Evolutionary conservation across 1,140 invertebrate genomes (phyloP).

Genomic region (Diorhabda elongata): DNA sequence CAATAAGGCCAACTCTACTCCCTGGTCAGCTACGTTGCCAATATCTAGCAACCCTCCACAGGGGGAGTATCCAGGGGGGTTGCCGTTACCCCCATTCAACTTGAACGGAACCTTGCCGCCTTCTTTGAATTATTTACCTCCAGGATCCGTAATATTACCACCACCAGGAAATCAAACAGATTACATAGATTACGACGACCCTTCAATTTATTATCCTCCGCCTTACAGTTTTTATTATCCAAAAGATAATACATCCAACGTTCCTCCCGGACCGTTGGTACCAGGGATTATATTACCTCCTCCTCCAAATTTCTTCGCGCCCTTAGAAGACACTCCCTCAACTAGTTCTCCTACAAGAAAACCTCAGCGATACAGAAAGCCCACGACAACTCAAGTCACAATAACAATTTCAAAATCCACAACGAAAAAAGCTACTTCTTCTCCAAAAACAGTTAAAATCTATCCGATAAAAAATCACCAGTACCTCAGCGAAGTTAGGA

Average conservation of each 20-base stretch:
- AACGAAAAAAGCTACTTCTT: conserved; percentile 34
- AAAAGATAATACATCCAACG: conserved; percentile 69
- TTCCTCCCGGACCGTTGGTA: conserved; percentile 78
- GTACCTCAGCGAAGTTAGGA: conserved; percentile 7
- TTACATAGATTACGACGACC: conserved; percentile 80
- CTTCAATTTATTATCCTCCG: conserved; percentile 84
- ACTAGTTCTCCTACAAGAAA: conserved; percentile 26
- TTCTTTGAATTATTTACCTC: conserved; percentile 54
- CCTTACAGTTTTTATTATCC: conserved; percentile 82
- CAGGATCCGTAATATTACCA: conserved; percentile 65
- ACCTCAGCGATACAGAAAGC: conserved; percentile 21
- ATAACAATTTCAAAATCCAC: conserved; percentile 40
- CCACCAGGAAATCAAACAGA: conserved; percentile 66
- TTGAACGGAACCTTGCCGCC: conserved; percentile 48
- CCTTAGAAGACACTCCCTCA: conserved; percentile 46
- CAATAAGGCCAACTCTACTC: conserved; percentile 57
- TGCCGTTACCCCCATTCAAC: conserved; percentile 52
- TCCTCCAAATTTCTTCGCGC: conserved; percentile 78
- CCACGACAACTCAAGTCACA: conserved; percentile 15
- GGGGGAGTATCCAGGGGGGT: conserved; percentile 43
- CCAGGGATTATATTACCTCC: conserved; percentile 84
- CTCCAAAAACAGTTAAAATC: conserved; percentile 10
- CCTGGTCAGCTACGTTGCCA: conserved; percentile 58
- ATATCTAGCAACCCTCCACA: conserved; percentile 57
- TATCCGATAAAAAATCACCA: conserved; percentile 3